phyloP scores from a whole-genome alignment of 2,113 vertebrate genomes.

The Aegypius monachus region DNA sequence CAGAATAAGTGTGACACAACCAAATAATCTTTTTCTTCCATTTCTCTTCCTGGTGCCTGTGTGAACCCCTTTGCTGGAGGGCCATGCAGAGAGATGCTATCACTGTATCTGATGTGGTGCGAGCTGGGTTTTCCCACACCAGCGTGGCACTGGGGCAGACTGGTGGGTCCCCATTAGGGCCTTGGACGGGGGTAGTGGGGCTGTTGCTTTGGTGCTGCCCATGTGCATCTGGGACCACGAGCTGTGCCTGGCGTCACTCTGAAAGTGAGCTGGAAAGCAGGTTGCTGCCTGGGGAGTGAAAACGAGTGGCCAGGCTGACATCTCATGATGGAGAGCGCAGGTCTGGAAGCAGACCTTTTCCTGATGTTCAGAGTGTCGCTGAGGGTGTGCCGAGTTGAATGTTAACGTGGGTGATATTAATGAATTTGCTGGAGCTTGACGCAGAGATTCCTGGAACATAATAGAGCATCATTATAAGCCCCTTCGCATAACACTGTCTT shows the following conservation, averaged over 20 bases:
- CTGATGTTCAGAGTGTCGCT: background rate
- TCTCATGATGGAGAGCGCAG: background rate
- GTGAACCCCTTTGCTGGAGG: background rate
- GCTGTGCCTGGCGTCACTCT: background rate
- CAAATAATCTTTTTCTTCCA: background rate
- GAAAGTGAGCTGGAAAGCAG: background rate
- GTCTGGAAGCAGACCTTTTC: background rate
- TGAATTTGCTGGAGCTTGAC: conserved; percentile 1
- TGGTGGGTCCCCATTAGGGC: background rate
- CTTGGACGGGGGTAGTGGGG: fast-evolving
- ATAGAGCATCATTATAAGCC: background rate
- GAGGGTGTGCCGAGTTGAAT: background rate
- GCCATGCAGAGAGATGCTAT: fast-evolving
- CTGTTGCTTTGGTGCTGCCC: background rate
- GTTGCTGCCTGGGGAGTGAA: background rate
- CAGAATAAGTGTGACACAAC: background rate
- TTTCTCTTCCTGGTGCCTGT: background rate
- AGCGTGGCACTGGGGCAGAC: background rate
- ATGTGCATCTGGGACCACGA: background rate
- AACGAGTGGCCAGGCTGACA: background rate
- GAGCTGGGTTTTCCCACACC: background rate
- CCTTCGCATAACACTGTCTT: fast-evolving
- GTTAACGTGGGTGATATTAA: background rate
- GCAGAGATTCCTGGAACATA: background rate
- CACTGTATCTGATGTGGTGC: fast-evolving